Evolutionary conservation across 2,888 invertebrate species (phyloP).

Genomic region (Caenorhabditis macrosperma): DNA sequence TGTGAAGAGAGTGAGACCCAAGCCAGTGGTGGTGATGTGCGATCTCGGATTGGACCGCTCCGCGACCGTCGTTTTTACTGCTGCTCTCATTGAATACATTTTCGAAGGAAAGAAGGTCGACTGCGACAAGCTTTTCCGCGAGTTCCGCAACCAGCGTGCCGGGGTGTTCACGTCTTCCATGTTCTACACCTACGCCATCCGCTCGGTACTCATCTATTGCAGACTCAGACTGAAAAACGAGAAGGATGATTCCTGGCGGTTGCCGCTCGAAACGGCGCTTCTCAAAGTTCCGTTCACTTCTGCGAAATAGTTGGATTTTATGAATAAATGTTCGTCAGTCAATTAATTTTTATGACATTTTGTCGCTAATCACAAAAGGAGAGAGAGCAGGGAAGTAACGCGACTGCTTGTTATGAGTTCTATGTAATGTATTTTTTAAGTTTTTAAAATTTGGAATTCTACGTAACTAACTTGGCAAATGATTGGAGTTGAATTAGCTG

Average conservation of each 20-base stretch:
- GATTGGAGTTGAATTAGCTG: no score
- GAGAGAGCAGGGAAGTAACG: no score
- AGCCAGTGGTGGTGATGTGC: conserved; percentile 34
- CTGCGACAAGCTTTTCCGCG: conserved; percentile 15
- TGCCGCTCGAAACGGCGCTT: background rate
- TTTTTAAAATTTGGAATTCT: no score
- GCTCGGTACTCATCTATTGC: conserved; percentile 22
- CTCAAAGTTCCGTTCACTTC: conserved; percentile 18
- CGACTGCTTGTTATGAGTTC: no score
- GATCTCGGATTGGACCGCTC: conserved; percentile 44
- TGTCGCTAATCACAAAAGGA: no score
- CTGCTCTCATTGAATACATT: conserved; percentile 20
- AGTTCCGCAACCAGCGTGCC: conserved; percentile 28
- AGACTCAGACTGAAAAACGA: conserved; percentile 12
- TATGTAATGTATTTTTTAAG: no score
- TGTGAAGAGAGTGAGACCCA: background rate
- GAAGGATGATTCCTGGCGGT: background rate
- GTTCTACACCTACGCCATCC: conserved; percentile 34
- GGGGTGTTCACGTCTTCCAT: conserved; percentile 22
- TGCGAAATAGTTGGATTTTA: background rate
- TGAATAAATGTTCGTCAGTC: no score
- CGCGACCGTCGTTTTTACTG: conserved; percentile 36
- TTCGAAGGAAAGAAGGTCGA: conserved; percentile 23
- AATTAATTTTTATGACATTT: no score
- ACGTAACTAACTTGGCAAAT: no score